Base-by-base conservation (phyloP, 1,140 invertebrate species). In the Drosophila pseudoobscura region DNA sequence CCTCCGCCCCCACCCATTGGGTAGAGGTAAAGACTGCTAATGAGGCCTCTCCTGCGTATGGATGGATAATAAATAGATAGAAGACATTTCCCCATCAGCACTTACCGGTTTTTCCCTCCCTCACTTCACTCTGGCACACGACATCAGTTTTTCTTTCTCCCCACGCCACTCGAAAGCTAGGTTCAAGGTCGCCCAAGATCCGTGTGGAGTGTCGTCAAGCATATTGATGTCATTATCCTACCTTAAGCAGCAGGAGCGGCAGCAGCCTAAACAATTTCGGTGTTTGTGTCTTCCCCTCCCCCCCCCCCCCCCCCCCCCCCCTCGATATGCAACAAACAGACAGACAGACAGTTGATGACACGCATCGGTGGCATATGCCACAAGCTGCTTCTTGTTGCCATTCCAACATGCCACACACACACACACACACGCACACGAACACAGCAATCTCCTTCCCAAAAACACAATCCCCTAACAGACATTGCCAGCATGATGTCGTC, bases 281-380 rank as follows among this genome's bases (percentile, higher is more conserved):
- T 53, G 11, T 53, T 53, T 53, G 31, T 56, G 58, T 61, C 70
- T 61, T 52, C 53, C 29, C 47, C 66, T 46, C 59, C 15, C 15
- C 15, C 15, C 15, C 15, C 17, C 17, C 17, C 17, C 17, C 1
- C 17, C 17, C 17, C 17, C 17, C 17, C 63, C 60, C 29, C 47
- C 66, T 49, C 59, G 53, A 66, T 62, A 65, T 88, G 75, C 78
- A 75, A 64, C 60, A 58, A 75, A 64, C 60, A 58, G 53, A 47
- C 54, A 71, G 39, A 52, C 56, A 60, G 69, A 75, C 77, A 72
- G 39, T 43, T 15, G 59, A 44, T 75, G 78, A 58, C 82, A 85
- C 82, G 83, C 78, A 88, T 83, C 75, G 83, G 35, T 49, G 75
- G 84, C 85, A 83, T 88, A 78, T 82, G 82, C 82, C 76, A 61